These are phyloP conservation scores for Vidua chalybeata DNA, from an alignment of 2,113 vertebrate species.

Conservation along the genomic window DNA sequence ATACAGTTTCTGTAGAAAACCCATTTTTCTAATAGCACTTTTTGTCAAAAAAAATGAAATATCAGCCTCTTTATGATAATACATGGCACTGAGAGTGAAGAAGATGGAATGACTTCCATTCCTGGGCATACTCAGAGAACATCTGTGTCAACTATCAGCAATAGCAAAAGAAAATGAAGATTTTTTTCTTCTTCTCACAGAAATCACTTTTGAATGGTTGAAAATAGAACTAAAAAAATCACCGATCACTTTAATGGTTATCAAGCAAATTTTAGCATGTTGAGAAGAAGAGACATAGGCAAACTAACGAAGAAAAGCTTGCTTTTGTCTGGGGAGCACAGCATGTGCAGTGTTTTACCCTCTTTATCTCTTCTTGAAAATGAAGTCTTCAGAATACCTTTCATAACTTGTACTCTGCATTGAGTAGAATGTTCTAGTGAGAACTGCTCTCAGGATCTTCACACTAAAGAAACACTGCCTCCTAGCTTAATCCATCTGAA, in stretches of 20 bases:
- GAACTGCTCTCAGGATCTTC: background rate
- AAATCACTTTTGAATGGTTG: background rate
- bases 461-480: slow-evolving; percentile 49
- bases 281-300: background rate
- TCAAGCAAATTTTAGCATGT: background rate
- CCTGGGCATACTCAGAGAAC: background rate
- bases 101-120: background rate
- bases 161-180: fast-evolving
- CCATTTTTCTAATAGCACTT: background rate
- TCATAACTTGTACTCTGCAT: background rate
- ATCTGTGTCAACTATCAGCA: background rate
- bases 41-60: background rate
- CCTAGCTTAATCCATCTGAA: slow-evolving; percentile 3
- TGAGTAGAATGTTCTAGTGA: background rate
- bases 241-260: background rate
- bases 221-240: background rate
- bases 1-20: background rate
- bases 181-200: background rate
- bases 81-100: background rate
- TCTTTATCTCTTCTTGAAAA: background rate
- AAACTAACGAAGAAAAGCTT: background rate
- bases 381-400: background rate
- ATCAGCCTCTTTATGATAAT: background rate
- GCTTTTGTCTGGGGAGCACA: background rate
- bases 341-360: background rate